phyloP scores from a whole-genome alignment of 2,797 vertebrate genomes.

The Todus mexicanus region DNA sequence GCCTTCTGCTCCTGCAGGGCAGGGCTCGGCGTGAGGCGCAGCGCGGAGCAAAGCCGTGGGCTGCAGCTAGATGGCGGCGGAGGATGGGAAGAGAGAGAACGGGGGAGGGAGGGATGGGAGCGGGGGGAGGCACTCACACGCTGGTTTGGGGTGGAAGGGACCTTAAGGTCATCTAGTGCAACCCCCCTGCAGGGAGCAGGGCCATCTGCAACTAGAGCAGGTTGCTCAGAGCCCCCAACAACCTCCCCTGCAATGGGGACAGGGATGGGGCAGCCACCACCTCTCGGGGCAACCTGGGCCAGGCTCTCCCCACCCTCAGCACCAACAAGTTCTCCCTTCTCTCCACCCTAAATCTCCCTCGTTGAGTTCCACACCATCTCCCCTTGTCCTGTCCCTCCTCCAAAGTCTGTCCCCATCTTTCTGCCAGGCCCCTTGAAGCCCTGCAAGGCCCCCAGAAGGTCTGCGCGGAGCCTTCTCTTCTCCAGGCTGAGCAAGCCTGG shows the following conservation, averaged over 20 bases:
- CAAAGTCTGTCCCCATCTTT: neutral
- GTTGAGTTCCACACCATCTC: neutral
- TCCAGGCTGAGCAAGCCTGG: too few relatives aligned
- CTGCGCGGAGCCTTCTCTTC: too few relatives aligned
- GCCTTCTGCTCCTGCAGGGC: neutral
- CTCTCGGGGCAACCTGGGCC: neutral
- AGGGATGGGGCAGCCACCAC: too few relatives aligned
- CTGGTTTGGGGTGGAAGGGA: neutral
- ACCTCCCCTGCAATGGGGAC: neutral
- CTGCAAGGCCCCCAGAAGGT: too few relatives aligned
- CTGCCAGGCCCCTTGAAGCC: too few relatives aligned
- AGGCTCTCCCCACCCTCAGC: neutral
- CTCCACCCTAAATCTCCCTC: neutral
- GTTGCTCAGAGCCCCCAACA: neutral
- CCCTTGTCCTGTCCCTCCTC: neutral
- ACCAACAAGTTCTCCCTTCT: neutral
- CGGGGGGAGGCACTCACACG: too few relatives aligned
- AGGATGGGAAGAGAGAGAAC: neutral
- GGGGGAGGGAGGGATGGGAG: neutral
- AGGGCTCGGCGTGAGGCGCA: too few relatives aligned
- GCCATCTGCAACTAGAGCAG: neutral
- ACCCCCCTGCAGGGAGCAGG: neutral
- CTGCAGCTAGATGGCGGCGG: slow-evolving; percentile 10
- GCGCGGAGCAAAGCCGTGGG: neutral
- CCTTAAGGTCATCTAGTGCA: neutral